Evolutionary conservation across 2,113 vertebrate genomes (phyloP).

Genomic region (Condylura cristata): DNA sequence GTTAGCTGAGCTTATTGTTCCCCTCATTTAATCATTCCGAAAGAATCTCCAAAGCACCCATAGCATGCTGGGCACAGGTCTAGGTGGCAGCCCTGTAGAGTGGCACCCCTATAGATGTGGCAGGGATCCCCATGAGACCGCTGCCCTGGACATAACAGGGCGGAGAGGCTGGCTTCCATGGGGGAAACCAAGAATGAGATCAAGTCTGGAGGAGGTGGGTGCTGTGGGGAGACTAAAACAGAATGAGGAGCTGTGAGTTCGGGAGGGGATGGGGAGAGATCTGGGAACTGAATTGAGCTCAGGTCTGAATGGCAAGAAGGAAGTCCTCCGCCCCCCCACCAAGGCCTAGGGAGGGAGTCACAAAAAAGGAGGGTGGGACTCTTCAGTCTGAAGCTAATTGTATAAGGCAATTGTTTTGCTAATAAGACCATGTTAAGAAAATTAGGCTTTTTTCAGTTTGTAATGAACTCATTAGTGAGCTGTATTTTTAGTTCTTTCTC

Average conservation of each 20-base stretch:
- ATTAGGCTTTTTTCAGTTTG: constrained; percentile 28
- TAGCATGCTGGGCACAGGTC: background rate
- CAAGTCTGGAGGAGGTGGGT: background rate
- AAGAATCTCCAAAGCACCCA: background rate
- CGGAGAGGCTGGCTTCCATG: background rate
- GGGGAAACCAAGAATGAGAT: background rate
- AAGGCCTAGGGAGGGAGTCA: background rate
- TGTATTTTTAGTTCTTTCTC: constrained; percentile 59
- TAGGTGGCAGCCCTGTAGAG: background rate
- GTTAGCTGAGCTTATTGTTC: background rate
- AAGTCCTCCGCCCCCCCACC: background rate
- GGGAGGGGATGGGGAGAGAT: background rate
- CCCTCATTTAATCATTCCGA: background rate
- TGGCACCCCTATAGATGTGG: background rate
- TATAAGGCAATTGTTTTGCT: constrained; percentile 43
- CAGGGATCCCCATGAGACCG: background rate
- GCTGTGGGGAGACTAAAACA: background rate
- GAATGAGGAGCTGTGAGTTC: background rate
- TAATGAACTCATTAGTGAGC: constrained; percentile 63
- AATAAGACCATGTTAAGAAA: constrained; percentile 61
- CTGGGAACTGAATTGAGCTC: background rate
- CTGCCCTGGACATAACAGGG: background rate
- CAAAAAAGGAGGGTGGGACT: background rate
- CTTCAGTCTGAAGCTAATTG: constrained; percentile 15
- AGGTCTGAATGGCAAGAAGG: background rate